Base-by-base conservation (phyloP, 92 coral and sea anemone species). In the Meandrina meandrites region DNA sequence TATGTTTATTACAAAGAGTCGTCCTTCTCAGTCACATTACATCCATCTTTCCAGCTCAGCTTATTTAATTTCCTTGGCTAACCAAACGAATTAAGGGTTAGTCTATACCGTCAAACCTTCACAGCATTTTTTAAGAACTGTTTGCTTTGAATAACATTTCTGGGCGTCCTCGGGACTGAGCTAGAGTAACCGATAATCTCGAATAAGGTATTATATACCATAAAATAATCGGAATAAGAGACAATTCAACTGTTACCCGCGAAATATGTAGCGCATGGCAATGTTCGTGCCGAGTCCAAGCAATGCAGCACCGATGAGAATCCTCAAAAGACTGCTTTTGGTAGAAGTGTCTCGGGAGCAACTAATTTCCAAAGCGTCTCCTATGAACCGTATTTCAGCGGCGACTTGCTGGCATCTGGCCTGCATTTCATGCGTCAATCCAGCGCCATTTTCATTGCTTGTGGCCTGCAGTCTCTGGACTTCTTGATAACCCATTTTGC, bases 361-460 rank as follows among this genome's bases (percentile, higher is more conserved):
- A 22, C 36, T 36, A 13, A 11, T 74, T 56, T 84, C 87, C 21
- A 84, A 84, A 18, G 57, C n/a, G 72, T 84, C 87, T 32, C 80
- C 87, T 17, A 84, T 75, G 19, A 74, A 22, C 57, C 81, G 87
- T 0, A 84, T 74, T 18, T 74, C 73, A 9, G 80, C 64, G 22
- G 80, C 87, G 30, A 84, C 87, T 24, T 84, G 71, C 40, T 78
- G 71, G 17, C 80, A 84, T n/a, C 35, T 57, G 1, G 47, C 87
- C 27, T 75, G 80, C 87, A 56, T 84, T 57, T 84, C 87, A 22
- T 35, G 80, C 1, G 81, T 35, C 54, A 73, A 17, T 8, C 45
- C 42, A 17, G 54, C 40, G 22, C 47, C 51, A 22, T 56, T 58
- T 37, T 34, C 81, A 27, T 60, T 19, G 32, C 28, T 42, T 13